Percentiles rank a stretch among this genome's conserved stretches.
phyloP scores from a whole-genome alignment of 1,140 invertebrate species.

The Charaxes varanes region DNA sequence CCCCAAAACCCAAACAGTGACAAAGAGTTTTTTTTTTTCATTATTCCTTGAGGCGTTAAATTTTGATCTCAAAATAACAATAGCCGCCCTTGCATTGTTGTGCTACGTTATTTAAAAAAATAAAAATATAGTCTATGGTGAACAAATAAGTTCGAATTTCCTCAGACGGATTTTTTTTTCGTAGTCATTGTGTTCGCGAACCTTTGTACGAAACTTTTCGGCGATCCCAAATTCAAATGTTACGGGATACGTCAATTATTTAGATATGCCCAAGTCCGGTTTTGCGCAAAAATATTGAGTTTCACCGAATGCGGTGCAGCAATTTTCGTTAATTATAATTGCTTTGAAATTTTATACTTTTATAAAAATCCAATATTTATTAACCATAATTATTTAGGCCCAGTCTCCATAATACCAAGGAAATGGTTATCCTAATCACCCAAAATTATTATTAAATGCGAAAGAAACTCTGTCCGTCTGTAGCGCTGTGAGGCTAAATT shows the following conservation, averaged over 20 bases:
- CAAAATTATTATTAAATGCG: no score
- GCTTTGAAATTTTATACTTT: conserved; percentile 31
- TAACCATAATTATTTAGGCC: no score
- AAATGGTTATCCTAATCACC: no score
- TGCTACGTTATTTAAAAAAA: conserved; percentile 5
- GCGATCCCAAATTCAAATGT: conserved; percentile 15
- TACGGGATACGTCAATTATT: conserved; percentile 37
- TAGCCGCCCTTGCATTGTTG: conserved; percentile 2
- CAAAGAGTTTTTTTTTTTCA: conserved; percentile 9
- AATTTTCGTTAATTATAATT: conserved; percentile 28
- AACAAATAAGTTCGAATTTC: conserved; percentile 8
- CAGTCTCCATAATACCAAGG: no score
- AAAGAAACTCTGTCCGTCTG: no score
- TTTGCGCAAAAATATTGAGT: conserved; percentile 25
- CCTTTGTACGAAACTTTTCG: conserved; percentile 10
- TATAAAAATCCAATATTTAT: no score
- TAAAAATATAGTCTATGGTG: conserved; percentile 9
- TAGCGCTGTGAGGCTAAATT: no score
- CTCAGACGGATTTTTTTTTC: conserved; percentile 6
- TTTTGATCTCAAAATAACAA: conserved; percentile 19
- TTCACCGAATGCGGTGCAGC: conserved; percentile 23
- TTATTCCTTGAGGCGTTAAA: conserved; percentile 21
- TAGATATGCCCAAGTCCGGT: conserved; percentile 12
- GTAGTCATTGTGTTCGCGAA: conserved; percentile 3
- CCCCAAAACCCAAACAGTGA: neutral